phyloP scores from a whole-genome alignment of 2,888 invertebrate genomes.

The Epinotia demarniana region DNA sequence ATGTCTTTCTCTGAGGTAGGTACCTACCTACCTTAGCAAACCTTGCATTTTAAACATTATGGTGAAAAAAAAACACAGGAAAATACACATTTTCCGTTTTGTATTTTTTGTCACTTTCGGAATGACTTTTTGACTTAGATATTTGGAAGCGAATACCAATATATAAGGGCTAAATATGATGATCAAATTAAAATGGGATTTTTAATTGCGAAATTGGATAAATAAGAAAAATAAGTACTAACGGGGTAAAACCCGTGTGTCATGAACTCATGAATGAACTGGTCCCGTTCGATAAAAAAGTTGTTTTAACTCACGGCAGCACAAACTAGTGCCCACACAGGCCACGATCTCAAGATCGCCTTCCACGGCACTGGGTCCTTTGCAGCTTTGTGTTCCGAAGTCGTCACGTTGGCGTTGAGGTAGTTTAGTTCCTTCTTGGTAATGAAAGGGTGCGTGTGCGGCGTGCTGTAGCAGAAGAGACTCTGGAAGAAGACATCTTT shows the following conservation, averaged over 20 bases:
- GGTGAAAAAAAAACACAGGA: too few species aligned
- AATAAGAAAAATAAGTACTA: too few species aligned
- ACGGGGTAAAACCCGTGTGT: too few species aligned
- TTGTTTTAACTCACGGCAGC: conserved; percentile 84
- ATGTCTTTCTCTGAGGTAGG: background rate
- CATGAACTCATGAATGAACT: background rate
- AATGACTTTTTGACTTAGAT: too few species aligned
- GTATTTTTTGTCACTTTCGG: too few species aligned
- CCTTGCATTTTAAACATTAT: background rate
- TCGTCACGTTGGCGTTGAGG: conserved; percentile 83
- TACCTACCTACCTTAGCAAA: background rate
- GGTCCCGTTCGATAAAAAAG: background rate
- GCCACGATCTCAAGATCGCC: conserved; percentile 86
- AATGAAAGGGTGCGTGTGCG: conserved; percentile 82
- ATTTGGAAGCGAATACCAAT: too few species aligned
- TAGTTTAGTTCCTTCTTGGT: conserved; percentile 81
- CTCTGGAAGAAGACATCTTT: conserved; percentile 61
- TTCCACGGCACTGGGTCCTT: conserved; percentile 89
- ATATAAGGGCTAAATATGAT: too few species aligned
- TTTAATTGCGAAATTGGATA: too few species aligned
- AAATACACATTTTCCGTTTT: too few species aligned
- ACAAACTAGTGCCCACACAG: conserved; percentile 88
- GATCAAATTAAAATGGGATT: too few species aligned
- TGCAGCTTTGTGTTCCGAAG: conserved; percentile 73
- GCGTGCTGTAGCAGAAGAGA: conserved; percentile 80